Conservation (phyloP, 1,140 invertebrate species). For the Zaprionus ornatus region DNA sequence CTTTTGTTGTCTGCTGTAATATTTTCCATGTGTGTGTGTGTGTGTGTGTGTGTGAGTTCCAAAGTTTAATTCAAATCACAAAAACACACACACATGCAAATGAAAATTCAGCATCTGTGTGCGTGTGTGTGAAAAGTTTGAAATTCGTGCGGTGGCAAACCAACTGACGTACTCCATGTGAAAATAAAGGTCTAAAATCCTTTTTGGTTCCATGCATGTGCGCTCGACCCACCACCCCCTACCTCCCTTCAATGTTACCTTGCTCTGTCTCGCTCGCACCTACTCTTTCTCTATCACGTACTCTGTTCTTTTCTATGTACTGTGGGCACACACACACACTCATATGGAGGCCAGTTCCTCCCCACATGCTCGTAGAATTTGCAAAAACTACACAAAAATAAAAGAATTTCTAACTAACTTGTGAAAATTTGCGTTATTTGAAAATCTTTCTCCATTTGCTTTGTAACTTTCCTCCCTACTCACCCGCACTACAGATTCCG, state of each 20-base stretch:
- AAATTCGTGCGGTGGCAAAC: constrained; percentile 79
- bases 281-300: background rate
- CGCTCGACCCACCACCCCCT: background rate
- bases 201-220: constrained; percentile 52
- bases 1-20: constrained; percentile 79
- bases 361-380: constrained; percentile 26
- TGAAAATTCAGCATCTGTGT: constrained; percentile 50
- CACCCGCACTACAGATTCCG: background rate
- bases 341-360: background rate
- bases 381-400: constrained; percentile 64
- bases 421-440: constrained; percentile 64
- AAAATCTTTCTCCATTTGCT: constrained; percentile 52
- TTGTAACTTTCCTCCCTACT: constrained; percentile 8
- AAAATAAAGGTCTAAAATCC: constrained; percentile 79
- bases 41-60: constrained; percentile 50
- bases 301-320: constrained; percentile 6
- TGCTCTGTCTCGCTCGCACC: background rate
- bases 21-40: constrained; percentile 59
- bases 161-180: constrained; percentile 64
- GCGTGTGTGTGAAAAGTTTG: constrained; percentile 72
- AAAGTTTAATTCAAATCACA: constrained; percentile 82
- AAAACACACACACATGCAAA: constrained; percentile 67
- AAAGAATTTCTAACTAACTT: constrained; percentile 65
- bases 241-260: background rate
- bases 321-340: background rate